Base-by-base conservation (phyloP, 2,113 vertebrate species). In the Callithrix jacchus region DNA sequence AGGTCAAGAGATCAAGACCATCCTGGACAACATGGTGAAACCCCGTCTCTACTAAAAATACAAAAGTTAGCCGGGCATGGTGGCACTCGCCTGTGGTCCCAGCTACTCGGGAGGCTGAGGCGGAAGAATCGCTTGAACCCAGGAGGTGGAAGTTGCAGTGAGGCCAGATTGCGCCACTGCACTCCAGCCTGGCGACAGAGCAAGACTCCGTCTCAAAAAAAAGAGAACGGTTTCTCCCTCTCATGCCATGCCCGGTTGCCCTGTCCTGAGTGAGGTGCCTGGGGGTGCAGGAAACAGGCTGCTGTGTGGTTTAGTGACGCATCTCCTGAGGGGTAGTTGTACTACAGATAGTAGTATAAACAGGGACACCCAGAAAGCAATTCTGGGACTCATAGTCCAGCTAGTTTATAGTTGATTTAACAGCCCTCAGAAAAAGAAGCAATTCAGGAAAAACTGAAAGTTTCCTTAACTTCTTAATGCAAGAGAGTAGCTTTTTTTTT, bases 241-340 rank as follows among this genome's bases (percentile, higher is more conserved):
- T 71, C 82, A 73, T 1, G 4, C 16, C 0, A 0, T 16, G 16
- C 45, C n/a, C 11, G 1, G 0, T 49, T 61, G 49, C n/a, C 49
- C 58, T 3, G 56, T 40, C 32, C 32, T 54, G 42, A 83, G 20
- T n/a, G 49, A 90, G 56, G 37, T 12, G 14, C 23, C 14, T 40
- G 16, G 27, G 37, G 52, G 11, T 40, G 27, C 64, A 84, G 71
- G 80, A n/a, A 40, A 12, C 16, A 68, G 87, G n/a, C 87, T 81
- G 77, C 17, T 21, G 40, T 40, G 54, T n/a, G 40, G 35, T 80
- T 92, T 61, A 58, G 25, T 79, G 30, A 25, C n/a, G 21, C 2
- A 1, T 79, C 49, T 86, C 27, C 27, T 3, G 1, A 68, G 52
- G 74, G 56, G 32, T 45, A n/a, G 82, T 58, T 74, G 8, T 12